A percentile compares a stretch with the other conserved stretches of the same genome.
Conservation (phyloP, 2,113 vertebrate genomes). For the Anarrhichthys ocellatus region DNA sequence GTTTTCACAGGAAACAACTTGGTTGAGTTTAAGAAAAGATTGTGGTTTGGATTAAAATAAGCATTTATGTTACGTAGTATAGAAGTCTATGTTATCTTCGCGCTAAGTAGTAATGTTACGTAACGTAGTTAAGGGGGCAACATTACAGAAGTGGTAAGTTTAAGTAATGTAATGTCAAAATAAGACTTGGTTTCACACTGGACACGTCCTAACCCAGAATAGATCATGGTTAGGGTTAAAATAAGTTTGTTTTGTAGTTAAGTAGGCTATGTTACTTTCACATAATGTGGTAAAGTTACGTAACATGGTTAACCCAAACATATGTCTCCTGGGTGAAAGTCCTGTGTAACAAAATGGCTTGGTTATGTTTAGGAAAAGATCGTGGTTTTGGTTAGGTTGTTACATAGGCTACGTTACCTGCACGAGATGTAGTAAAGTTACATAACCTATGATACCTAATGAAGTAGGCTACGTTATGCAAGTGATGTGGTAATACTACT, state of each 20-base stretch:
- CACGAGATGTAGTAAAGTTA: background rate
- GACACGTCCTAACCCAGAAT: background rate
- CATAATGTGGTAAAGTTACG: background rate
- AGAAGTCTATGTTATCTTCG: too few species aligned
- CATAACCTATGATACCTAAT: background rate
- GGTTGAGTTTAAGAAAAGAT: background rate
- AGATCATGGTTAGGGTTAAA: background rate
- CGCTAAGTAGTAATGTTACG: too few species aligned
- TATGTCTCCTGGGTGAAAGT: background rate
- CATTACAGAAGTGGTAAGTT: background rate
- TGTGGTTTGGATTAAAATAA: background rate
- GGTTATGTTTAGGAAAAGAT: background rate
- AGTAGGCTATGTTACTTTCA: background rate
- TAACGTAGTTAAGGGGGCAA: background rate
- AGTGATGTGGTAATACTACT: background rate
- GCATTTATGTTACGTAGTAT: background rate
- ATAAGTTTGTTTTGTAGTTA: background rate
- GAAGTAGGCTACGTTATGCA: background rate
- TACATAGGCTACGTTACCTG: background rate
- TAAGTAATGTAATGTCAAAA: background rate
- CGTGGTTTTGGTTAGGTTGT: background rate
- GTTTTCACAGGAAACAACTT: too few species aligned
- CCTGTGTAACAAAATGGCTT: background rate
- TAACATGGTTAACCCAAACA: background rate
- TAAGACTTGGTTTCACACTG: background rate